Conservation (phyloP, 2,113 vertebrate genomes). For the Rafetus swinhoei region DNA sequence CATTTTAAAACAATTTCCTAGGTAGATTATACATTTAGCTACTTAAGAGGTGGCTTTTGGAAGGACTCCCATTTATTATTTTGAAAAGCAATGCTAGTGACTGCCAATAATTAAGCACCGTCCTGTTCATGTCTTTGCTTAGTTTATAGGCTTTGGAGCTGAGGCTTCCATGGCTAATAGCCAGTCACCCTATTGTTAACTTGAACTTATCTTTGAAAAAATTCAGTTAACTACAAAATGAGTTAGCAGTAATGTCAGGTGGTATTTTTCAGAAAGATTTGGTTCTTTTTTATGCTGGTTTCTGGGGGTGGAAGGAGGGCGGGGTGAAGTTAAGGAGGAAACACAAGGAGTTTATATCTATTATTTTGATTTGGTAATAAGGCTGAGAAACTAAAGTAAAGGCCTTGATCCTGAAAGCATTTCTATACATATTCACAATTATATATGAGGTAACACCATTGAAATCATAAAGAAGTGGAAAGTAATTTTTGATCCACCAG, state of each 20-base stretch:
- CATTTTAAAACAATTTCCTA: constrained; percentile 80
- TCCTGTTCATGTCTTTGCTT: constrained; percentile 47
- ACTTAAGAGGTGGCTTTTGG: constrained; percentile 70
- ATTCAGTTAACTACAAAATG: constrained; percentile 34
- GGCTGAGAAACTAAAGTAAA: not conserved
- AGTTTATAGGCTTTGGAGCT: constrained; percentile 41
- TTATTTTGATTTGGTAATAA: not conserved
- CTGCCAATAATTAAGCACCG: constrained; percentile 72
- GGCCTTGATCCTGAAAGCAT: not conserved
- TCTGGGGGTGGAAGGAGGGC: not conserved
- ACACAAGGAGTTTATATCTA: not conserved
- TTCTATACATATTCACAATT: not conserved
- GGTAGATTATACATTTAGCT: constrained; percentile 76
- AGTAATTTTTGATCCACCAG: constrained; percentile 27
- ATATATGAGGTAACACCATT: not conserved
- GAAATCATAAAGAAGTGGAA: constrained; percentile 32
- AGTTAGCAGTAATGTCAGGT: constrained; percentile 35
- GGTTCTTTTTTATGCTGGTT: constrained; percentile 24
- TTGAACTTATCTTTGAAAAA: constrained; percentile 37
- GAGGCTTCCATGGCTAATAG: constrained; percentile 43
- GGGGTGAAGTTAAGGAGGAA: not conserved
- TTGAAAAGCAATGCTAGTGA: constrained; percentile 64
- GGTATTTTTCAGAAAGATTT: constrained; percentile 2
- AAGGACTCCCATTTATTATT: constrained; percentile 74
- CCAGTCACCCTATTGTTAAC: constrained; percentile 36